phyloP scores from a whole-genome alignment of 2,888 invertebrate genomes.

The Gandaritis pyraliata region DNA sequence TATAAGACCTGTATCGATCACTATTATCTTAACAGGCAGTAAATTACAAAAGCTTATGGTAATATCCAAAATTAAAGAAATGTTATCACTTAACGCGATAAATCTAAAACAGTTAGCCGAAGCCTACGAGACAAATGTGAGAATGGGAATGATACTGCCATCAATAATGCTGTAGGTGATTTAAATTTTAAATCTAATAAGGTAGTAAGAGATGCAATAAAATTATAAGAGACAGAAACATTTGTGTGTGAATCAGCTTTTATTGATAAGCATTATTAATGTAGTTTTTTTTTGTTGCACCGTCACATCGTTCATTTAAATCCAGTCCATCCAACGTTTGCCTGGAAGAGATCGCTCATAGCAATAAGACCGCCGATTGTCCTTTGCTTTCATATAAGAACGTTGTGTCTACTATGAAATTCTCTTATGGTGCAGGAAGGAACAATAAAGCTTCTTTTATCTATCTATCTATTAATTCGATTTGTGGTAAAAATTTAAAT shows the following conservation, averaged over 20 bases:
- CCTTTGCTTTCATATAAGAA: too few species aligned
- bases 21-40: conserved; percentile 12
- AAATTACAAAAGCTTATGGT: conserved; percentile 18
- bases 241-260: conserved; percentile 25
- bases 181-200: conserved; percentile 35
- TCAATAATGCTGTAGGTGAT: conserved; percentile 16
- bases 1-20: conserved; percentile 5
- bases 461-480: too few species aligned
- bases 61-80: conserved; percentile 18
- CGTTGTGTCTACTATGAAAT: too few species aligned
- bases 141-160: conserved; percentile 17
- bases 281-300: too few species aligned
- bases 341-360: too few species aligned
- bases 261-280: conserved; percentile 52
- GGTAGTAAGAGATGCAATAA: conserved; percentile 25
- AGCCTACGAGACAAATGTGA: conserved; percentile 21
- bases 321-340: too few species aligned
- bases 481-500: too few species aligned
- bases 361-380: too few species aligned
- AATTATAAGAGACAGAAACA: conserved; percentile 28
- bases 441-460: too few species aligned
- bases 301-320: too few species aligned
- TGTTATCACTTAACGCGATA: conserved; percentile 22
- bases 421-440: too few species aligned
- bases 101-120: conserved; percentile 17